Evolutionary conservation across 1,140 invertebrate species (phyloP).

Genomic region (Homalodisca vitripennis): DNA sequence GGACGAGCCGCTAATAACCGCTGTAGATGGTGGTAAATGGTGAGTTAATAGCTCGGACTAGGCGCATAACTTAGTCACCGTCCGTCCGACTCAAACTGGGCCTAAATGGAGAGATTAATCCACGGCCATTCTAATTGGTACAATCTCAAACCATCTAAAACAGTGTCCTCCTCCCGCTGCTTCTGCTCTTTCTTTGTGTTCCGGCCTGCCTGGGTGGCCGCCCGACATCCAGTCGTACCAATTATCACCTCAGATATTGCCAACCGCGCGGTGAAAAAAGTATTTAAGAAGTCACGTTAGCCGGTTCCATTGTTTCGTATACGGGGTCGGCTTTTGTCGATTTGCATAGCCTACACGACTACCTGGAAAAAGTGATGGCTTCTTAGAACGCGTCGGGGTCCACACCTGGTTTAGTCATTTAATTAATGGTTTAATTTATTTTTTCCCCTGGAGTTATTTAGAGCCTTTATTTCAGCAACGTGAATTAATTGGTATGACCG

Average conservation of each 20-base stretch:
- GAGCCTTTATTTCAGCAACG: too few species aligned
- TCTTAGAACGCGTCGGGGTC: neutral
- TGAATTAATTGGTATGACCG: too few species aligned
- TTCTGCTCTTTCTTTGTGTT: conserved; percentile 10
- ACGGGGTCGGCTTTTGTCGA: conserved; percentile 1
- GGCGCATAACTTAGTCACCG: neutral
- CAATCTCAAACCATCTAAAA: conserved; percentile 29
- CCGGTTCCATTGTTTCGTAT: neutral
- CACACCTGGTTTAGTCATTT: neutral
- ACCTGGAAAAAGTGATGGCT: neutral
- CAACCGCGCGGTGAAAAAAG: conserved; percentile 13
- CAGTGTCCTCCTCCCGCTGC: conserved; percentile 1
- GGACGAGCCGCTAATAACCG: neutral
- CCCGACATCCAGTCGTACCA: conserved; percentile 29
- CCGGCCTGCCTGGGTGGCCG: conserved; percentile 20
- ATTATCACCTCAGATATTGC: conserved; percentile 28
- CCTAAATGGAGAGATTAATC: conserved; percentile 21
- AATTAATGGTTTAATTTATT: neutral
- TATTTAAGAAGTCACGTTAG: conserved; percentile 20
- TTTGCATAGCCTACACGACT: conserved; percentile 9
- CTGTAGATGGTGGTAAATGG: neutral
- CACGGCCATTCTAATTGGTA: conserved; percentile 22
- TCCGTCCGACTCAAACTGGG: neutral
- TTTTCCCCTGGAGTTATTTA: too few species aligned
- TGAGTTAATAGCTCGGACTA: too few species aligned